phyloP scores from a whole-genome alignment of 2,113 vertebrate genomes.

The Lates calcarifer region DNA sequence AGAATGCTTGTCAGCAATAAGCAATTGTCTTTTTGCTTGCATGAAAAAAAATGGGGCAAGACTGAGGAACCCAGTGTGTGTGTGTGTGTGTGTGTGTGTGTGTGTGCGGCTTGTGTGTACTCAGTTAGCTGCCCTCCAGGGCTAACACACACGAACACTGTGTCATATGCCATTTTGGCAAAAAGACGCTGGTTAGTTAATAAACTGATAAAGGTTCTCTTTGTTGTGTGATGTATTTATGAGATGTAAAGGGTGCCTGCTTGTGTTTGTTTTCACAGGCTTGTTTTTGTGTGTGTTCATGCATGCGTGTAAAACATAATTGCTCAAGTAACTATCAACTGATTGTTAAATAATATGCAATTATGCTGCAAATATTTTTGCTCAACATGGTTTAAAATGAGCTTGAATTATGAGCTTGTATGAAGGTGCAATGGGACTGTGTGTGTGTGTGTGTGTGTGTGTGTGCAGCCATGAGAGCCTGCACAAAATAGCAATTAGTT shows the following conservation, averaged over 20 bases:
- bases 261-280: background rate
- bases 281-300: background rate
- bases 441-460: conserved; percentile 7
- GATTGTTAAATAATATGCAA: conserved; percentile 35
- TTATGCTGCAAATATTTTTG: conserved; percentile 21
- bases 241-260: background rate
- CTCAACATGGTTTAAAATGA: background rate
- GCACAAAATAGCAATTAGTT: conserved; percentile 28
- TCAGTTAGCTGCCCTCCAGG: background rate
- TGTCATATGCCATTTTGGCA: conserved; percentile 1
- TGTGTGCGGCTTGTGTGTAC: background rate
- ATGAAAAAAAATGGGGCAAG: background rate
- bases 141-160: background rate
- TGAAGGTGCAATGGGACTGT: background rate
- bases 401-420: conserved; percentile 4
- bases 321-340: conserved; percentile 19
- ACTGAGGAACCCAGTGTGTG: background rate
- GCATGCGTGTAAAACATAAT: background rate
- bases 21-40: conserved; percentile 5
- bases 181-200: conserved; percentile 5
- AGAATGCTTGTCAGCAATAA: conserved; percentile 10
- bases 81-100: background rate
- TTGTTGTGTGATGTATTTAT: background rate
- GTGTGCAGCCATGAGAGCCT: background rate
- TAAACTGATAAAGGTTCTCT: background rate